These are phyloP conservation scores for Sepiola atlantica DNA, from an alignment of 2,888 invertebrate species.

Conservation along the genomic window DNA sequence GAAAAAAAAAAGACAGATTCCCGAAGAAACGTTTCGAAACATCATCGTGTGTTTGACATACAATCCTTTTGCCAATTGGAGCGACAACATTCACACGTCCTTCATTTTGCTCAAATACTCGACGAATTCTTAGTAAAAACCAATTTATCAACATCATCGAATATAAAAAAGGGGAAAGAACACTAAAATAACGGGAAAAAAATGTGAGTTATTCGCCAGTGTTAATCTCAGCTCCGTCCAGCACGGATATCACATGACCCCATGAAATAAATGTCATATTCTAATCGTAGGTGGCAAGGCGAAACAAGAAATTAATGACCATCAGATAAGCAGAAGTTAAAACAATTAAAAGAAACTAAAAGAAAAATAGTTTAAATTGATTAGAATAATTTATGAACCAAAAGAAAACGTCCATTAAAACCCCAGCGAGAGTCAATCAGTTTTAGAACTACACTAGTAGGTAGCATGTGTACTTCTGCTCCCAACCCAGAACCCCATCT, in stretches of 20 bases:
- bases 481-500: no score
- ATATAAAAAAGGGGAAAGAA: neutral
- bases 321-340: neutral
- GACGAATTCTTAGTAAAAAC: neutral
- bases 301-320: neutral
- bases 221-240: neutral
- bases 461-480: no score
- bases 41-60: neutral
- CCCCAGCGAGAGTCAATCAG: no score
- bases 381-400: neutral
- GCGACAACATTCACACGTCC: neutral
- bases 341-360: neutral
- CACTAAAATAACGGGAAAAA: neutral
- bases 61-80: neutral
- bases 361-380: neutral
- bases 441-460: no score
- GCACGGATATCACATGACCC: neutral
- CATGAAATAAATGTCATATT: neutral
- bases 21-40: neutral
- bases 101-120: neutral
- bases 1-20: no score
- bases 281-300: neutral
- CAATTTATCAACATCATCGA: neutral
- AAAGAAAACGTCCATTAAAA: neutral
- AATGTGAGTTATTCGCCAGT: neutral